A percentile compares a stretch with the other conserved stretches of the same genome.
Conservation (phyloP, 1,140 invertebrate species). For the Zeugodacus cucurbitae region DNA sequence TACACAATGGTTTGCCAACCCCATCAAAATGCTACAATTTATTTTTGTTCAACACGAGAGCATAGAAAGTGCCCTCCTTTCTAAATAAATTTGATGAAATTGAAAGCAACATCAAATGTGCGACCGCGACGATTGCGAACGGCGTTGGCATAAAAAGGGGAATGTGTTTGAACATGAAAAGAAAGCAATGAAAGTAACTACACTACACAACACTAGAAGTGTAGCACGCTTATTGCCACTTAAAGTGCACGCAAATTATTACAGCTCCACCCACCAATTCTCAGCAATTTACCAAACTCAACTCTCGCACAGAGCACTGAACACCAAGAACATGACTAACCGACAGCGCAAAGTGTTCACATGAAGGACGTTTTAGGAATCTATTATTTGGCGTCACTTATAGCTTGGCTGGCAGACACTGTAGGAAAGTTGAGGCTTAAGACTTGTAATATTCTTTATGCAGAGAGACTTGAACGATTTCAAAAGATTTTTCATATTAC, state of each 20-base stretch:
- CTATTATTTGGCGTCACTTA: neutral
- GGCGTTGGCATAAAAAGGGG: neutral
- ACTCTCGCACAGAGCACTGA: no score
- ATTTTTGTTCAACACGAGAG: no score
- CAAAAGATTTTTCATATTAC: no score
- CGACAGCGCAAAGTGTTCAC: neutral
- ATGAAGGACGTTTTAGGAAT: neutral
- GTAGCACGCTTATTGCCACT: neutral
- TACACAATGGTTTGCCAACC: no score
- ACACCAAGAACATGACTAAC: neutral
- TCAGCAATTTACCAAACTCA: neutral
- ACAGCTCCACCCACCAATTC: neutral
- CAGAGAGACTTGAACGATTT: no score
- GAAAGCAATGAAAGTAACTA: neutral
- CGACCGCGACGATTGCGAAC: no score
- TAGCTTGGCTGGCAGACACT: no score
- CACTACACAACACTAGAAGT: neutral
- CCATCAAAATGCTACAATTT: no score
- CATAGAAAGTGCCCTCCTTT: neutral
- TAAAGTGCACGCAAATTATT: constrained; percentile 23
- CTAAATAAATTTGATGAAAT: neutral
- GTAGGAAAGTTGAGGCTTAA: no score
- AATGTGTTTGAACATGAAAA: neutral
- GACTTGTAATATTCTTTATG: no score
- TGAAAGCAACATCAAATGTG: neutral